These are phyloP conservation scores for Meloidogyne chitwoodi DNA, from an alignment of 1,140 invertebrate genomes.

Conservation along the genomic window DNA sequence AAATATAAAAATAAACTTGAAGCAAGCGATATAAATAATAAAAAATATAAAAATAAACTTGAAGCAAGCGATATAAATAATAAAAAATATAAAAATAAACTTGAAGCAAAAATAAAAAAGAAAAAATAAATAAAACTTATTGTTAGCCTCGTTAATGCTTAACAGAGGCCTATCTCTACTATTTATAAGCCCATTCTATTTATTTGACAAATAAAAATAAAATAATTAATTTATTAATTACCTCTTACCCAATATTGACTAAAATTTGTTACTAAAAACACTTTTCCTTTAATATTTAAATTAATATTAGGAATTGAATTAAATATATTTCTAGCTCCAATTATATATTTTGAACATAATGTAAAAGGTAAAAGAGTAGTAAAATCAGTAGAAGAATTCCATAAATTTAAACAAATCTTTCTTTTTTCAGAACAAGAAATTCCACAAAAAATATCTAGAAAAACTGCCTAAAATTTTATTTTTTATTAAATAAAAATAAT, in stretches of 20 bases:
- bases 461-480: conserved; percentile 36
- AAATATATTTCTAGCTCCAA: conserved; percentile 32
- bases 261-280: conserved; percentile 10
- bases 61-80: no score
- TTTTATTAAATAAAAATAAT: neutral
- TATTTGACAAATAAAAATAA: no score
- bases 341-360: conserved; percentile 28
- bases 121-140: no score
- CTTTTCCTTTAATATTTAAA: neutral
- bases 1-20: no score
- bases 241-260: conserved; percentile 32
- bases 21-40: no score
- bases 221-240: neutral
- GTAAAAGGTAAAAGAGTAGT: conserved; percentile 21
- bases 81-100: no score
- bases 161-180: no score
- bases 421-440: conserved; percentile 1
- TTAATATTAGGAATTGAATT: neutral
- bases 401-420: conserved; percentile 13
- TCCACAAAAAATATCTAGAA: conserved; percentile 36
- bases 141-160: no score
- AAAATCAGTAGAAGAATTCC: conserved; percentile 28
- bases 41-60: no score
- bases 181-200: no score
- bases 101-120: no score